Conservation (phyloP, 2,888 invertebrate species). For the Autographa gamma region DNA sequence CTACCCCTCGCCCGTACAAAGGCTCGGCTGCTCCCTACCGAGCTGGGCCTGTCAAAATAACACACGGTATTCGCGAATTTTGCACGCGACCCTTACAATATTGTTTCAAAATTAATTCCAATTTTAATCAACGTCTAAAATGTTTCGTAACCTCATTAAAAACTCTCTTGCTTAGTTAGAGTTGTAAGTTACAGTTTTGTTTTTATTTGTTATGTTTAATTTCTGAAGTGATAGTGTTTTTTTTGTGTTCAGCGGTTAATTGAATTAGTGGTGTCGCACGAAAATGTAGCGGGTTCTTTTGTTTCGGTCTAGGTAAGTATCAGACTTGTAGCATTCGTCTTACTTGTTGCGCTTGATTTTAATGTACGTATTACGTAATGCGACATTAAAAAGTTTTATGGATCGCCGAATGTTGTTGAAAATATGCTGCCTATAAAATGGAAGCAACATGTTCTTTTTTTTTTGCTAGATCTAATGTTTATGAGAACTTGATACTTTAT, state of each 20-base stretch:
- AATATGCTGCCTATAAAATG: slow-evolving; percentile 31
- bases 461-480: background rate
- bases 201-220: slow-evolving; percentile 56
- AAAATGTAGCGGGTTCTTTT: slow-evolving; percentile 77
- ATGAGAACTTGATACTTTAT: slow-evolving; percentile 6
- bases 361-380: slow-evolving; percentile 79
- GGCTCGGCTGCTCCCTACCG: slow-evolving; percentile 76
- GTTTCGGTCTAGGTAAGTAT: slow-evolving; percentile 66
- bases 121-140: slow-evolving; percentile 2
- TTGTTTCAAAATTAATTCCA: slow-evolving; percentile 37
- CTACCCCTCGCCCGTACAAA: slow-evolving; percentile 76
- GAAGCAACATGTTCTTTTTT: slow-evolving; percentile 25
- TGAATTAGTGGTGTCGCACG: slow-evolving; percentile 65
- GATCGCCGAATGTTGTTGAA: slow-evolving; percentile 37
- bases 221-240: slow-evolving; percentile 65
- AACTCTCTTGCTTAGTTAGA: slow-evolving; percentile 27
- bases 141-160: background rate
- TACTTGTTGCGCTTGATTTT: slow-evolving; percentile 83
- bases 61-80: slow-evolving; percentile 73
- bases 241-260: slow-evolving; percentile 66
- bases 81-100: slow-evolving; percentile 61
- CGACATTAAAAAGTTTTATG: slow-evolving; percentile 67
- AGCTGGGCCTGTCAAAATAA: slow-evolving; percentile 83
- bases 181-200: slow-evolving; percentile 35
- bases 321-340: slow-evolving; percentile 73